A percentile compares a stretch with the other conserved stretches of the same genome.
These are phyloP conservation scores for Apamea anceps DNA, from an alignment of 2,888 invertebrate species.

Conservation along the genomic window DNA sequence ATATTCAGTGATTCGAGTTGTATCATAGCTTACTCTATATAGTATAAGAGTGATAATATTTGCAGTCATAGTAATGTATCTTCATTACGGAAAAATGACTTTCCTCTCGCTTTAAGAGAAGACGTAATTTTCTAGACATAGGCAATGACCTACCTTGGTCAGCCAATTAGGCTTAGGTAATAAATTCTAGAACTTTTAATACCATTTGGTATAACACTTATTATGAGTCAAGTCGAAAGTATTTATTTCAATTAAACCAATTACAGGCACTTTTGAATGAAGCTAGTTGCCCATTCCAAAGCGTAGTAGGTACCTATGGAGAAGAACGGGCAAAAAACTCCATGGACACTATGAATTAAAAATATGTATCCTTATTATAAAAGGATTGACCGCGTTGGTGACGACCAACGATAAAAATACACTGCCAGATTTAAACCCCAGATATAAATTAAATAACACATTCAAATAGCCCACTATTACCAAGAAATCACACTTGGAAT, in stretches of 20 bases:
- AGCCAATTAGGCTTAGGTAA: constrained; percentile 30
- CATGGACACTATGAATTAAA: constrained; percentile 1
- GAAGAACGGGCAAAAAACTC: too few species aligned
- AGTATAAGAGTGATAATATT: constrained; percentile 48
- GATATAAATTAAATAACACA: constrained; percentile 4
- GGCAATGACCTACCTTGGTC: constrained; percentile 15
- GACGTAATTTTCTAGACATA: constrained; percentile 34
- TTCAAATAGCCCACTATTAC: not conserved
- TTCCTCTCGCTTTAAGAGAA: constrained; percentile 13
- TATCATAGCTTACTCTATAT: constrained; percentile 26
- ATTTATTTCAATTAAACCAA: too few species aligned
- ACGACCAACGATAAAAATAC: constrained; percentile 2
- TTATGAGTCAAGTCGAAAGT: not conserved
- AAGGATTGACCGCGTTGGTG: not conserved
- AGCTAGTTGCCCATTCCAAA: too few species aligned
- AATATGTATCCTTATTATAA: constrained; percentile 13
- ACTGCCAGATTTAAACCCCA: constrained; percentile 24
- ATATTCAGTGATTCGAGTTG: constrained; percentile 31
- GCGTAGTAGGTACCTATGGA: too few species aligned
- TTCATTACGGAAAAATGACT: constrained; percentile 21
- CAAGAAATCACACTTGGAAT: not conserved
- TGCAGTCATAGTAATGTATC: constrained; percentile 25
- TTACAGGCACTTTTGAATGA: too few species aligned
- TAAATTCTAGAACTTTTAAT: constrained; percentile 33
- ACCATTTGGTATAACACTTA: constrained; percentile 42